Evolutionary conservation across 2,797 vertebrate genomes (phyloP).

Genomic region (Falco berigora): DNA sequence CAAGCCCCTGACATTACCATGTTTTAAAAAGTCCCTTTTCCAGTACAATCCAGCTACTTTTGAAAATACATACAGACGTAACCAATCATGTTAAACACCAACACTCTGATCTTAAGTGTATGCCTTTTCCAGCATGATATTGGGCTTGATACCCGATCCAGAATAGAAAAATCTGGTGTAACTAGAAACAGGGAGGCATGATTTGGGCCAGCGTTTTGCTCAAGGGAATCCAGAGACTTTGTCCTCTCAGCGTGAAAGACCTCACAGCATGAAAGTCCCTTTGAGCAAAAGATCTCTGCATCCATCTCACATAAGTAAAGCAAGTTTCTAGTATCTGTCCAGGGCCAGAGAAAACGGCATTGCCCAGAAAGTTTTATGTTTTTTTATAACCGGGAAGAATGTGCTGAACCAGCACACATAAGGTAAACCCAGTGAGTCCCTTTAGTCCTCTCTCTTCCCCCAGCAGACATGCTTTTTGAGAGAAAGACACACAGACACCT

Average conservation of each 20-base stretch:
- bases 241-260: not conserved
- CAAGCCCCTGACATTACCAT: not conserved
- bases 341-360: not conserved
- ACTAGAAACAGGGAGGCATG: not conserved
- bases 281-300: not conserved
- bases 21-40: not conserved
- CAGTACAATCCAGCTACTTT: not conserved
- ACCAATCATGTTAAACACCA: not conserved
- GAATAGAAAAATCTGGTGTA: not conserved
- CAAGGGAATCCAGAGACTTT: not conserved
- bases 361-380: not conserved
- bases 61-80: not conserved
- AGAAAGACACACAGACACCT: too few species aligned
- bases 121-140: not conserved
- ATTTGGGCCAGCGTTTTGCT: not conserved
- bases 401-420: too few species aligned
- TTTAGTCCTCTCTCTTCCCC: not conserved
- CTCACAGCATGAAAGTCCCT: not conserved
- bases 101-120: not conserved
- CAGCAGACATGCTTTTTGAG: not conserved
- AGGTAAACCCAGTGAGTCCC: not conserved
- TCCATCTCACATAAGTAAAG: not conserved
- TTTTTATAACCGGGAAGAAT: not conserved
- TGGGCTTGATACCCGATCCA: not conserved
- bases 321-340: not conserved